Conservation (phyloP, 2,888 invertebrate genomes). For the Metalampra italica region DNA sequence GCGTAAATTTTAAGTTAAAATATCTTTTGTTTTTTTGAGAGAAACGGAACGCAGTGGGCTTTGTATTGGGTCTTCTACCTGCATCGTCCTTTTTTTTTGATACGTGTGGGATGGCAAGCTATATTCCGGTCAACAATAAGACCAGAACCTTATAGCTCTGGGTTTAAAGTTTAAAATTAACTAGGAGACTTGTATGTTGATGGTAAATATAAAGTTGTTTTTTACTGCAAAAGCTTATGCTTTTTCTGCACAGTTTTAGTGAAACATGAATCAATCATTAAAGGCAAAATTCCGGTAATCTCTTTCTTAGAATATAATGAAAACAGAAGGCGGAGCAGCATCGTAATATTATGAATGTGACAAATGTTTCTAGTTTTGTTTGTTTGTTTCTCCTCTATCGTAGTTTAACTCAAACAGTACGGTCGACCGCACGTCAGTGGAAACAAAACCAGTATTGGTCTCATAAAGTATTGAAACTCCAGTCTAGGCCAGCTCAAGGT, state of each 20-base stretch:
- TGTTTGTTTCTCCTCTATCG: too few relatives aligned
- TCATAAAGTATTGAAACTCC: too few relatives aligned
- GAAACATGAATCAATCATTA: slow-evolving; percentile 26
- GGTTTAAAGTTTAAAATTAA: slow-evolving; percentile 26
- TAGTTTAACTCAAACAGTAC: too few relatives aligned
- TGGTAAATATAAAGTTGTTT: slow-evolving; percentile 19
- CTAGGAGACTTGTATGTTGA: slow-evolving; percentile 6
- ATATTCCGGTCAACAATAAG: slow-evolving; percentile 1
- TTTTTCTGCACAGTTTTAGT: slow-evolving; percentile 34
- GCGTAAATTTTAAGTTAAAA: slow-evolving; percentile 1
- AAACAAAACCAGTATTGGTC: too few relatives aligned
- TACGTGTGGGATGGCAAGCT: slow-evolving; percentile 31
- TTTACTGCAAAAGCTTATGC: slow-evolving; percentile 31
- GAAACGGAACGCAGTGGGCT: slow-evolving; percentile 53
- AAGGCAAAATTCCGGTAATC: slow-evolving; percentile 22
- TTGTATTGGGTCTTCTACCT: slow-evolving; percentile 69
- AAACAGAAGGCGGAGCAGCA: slow-evolving; percentile 12
- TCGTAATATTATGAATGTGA: background rate
- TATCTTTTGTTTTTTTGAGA: slow-evolving; percentile 18
- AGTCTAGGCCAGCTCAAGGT: too few relatives aligned
- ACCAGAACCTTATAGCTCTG: slow-evolving; percentile 13
- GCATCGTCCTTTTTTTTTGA: slow-evolving; percentile 59
- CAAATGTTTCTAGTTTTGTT: too few relatives aligned
- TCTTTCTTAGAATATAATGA: slow-evolving; percentile 15
- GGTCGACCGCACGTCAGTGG: too few relatives aligned